Evolutionary conservation across 2,888 invertebrate genomes (phyloP), one percentile per base, ranked within the genome.

Genomic region (Malthinus flaveolus): DNA sequence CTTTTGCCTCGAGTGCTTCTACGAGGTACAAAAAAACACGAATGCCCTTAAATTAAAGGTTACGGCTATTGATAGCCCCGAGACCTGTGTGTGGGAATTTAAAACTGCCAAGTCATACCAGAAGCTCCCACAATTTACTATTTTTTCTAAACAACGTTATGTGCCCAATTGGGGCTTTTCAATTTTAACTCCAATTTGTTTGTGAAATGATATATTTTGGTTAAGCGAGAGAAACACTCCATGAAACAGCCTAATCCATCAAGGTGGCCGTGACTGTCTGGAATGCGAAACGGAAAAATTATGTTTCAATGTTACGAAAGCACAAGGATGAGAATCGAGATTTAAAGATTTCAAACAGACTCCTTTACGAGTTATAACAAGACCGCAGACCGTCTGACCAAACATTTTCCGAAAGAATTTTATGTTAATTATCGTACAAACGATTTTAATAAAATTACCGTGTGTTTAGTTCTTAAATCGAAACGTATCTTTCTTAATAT

Each of bases 291-390:
- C 15, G 39, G 65, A 67, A 67, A 65, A 72, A 73, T 73, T 73
- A 72, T 73, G 71, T 73, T 72, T 71, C 70, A 72, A 72, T 73
- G 71, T 67, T 71, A 71, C 68, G 70, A 73, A 73, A 73, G 71
- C 68, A n/a, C n/a, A 68, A 58, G 66, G 64, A 68, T 52, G 64
- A 53, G 63, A 61, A 59, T 66, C 65, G 61, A 65, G 64, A 67
- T 67, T 67, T 68, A 3, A 23, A 23, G 23, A 23, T 23, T 23
- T 23, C 2, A 23, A 66, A 68, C 67, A 66, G 65, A 61, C 66
- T 60, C 55, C 62, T 58, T 23, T 23, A 23, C 23, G 5, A 23
- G 23, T 23, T 23, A 23, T 23, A 23, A 23, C 23, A 23, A 23
- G 23, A 23, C 23, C 23, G 23, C 5, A 23, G 23, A 23, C 23